Evolutionary conservation across 2,113 vertebrate species (phyloP).

Genomic region (Polyodon spathula): DNA sequence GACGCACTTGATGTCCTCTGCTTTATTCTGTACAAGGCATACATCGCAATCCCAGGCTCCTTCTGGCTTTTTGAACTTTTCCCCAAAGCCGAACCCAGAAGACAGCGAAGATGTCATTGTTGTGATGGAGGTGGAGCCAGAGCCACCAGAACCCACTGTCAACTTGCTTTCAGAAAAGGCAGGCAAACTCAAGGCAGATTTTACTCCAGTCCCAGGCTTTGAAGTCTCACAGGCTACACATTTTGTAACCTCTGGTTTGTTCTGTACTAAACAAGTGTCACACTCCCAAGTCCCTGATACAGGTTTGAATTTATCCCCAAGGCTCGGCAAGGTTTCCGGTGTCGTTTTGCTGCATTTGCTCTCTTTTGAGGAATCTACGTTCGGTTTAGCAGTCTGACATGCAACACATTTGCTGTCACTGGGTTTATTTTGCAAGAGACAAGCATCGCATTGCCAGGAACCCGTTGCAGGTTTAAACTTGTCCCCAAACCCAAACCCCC

Average conservation of each 20-base stretch:
- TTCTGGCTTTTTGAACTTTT: constrained; percentile 81
- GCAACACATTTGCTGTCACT: constrained; percentile 68
- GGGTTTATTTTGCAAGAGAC: constrained; percentile 66
- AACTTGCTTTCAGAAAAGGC: constrained; percentile 49
- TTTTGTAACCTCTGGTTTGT: constrained; percentile 81
- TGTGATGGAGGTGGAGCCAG: constrained; percentile 21
- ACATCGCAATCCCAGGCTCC: constrained; percentile 81
- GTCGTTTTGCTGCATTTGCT: constrained; percentile 31
- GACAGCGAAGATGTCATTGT: constrained; percentile 31
- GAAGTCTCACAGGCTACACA: constrained; percentile 90
- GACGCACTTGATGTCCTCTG: constrained; percentile 76
- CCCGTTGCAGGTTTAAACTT: constrained; percentile 57
- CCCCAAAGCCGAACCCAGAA: constrained; percentile 65
- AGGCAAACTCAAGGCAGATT: constrained; percentile 64
- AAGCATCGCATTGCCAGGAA: constrained; percentile 64
- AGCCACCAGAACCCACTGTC: constrained; percentile 32
- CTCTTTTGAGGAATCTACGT: constrained; percentile 37
- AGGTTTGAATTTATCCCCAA: constrained; percentile 70
- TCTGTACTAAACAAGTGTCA: constrained; percentile 88
- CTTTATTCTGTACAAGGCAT: constrained; percentile 79
- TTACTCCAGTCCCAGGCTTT: constrained; percentile 85
- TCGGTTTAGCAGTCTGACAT: constrained; percentile 56
- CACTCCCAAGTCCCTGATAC: constrained; percentile 80
- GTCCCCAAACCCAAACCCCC: constrained; percentile 51
- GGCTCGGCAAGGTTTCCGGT: constrained; percentile 41